Conservation (phyloP, 2,113 vertebrate genomes). For the Geothlypis trichas region DNA sequence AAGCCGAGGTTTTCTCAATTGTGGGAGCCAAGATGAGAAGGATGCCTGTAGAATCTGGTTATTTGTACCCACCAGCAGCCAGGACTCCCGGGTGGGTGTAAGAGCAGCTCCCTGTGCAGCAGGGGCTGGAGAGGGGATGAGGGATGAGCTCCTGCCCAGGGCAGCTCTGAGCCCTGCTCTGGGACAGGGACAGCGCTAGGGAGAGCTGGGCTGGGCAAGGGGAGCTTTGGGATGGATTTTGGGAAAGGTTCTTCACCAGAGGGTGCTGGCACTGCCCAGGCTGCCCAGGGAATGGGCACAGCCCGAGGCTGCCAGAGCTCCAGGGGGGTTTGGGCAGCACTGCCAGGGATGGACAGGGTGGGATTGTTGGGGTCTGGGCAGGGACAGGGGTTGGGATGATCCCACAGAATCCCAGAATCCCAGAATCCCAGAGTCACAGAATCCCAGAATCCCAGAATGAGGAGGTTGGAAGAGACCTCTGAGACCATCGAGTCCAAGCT, state of each 20-base stretch:
- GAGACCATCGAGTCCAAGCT: no score
- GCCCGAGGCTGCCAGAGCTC: not conserved
- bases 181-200: not conserved
- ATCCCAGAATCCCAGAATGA: no score
- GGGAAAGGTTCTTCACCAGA: not conserved
- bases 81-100: not conserved
- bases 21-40: not conserved
- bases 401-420: no score
- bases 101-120: not conserved
- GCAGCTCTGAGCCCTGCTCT: not conserved
- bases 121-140: not conserved
- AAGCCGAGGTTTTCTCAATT: not conserved
- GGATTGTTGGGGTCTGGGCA: no score
- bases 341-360: not conserved
- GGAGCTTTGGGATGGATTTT: accelerated
- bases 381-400: no score
- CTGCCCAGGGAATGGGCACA: not conserved
- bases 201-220: not conserved
- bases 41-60: not conserved
- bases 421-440: no score
- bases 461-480: no score
- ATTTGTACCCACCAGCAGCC: not conserved
- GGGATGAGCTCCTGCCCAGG: not conserved
- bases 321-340: no score
- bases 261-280: not conserved